Evolutionary conservation across 2,888 invertebrate species (phyloP).

Genomic region (Andrena hattorfiana): DNA sequence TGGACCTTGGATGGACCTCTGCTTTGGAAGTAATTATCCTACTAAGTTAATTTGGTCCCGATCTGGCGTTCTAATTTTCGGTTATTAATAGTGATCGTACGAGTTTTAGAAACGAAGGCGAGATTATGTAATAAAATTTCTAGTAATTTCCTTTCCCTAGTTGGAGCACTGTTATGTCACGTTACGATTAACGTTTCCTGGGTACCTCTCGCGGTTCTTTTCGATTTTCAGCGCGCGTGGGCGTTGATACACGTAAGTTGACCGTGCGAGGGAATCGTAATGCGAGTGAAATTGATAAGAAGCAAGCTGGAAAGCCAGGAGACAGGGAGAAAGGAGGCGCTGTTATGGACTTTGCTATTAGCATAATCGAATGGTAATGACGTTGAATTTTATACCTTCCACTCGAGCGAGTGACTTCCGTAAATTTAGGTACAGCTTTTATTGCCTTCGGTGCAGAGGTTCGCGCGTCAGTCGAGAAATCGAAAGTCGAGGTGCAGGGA

Average conservation of each 20-base stretch:
- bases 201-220: background rate
- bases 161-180: conserved; percentile 12
- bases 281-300: conserved; percentile 41
- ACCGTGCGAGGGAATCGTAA: background rate
- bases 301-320: conserved; percentile 16
- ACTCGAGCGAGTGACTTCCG: conserved; percentile 32
- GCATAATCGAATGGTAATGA: conserved; percentile 60
- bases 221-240: background rate
- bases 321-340: conserved; percentile 44
- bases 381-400: conserved; percentile 43
- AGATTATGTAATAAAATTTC: conserved; percentile 58
- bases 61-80: no score
- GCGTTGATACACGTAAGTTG: background rate
- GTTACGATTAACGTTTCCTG: conserved; percentile 10
- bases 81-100: background rate
- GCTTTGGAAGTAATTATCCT: no score
- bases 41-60: no score
- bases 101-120: conserved; percentile 5
- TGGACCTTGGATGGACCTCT: no score
- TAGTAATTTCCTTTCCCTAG: conserved; percentile 69
- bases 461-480: conserved; percentile 48
- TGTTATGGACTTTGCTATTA: conserved; percentile 30
- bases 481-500: conserved; percentile 44
- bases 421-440: conserved; percentile 25
- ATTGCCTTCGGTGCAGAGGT: conserved; percentile 15